Percentiles rank a stretch among this genome's conserved stretches.
Conservation (phyloP, 2,113 vertebrate species). For the Muntiacus muntjak region DNA sequence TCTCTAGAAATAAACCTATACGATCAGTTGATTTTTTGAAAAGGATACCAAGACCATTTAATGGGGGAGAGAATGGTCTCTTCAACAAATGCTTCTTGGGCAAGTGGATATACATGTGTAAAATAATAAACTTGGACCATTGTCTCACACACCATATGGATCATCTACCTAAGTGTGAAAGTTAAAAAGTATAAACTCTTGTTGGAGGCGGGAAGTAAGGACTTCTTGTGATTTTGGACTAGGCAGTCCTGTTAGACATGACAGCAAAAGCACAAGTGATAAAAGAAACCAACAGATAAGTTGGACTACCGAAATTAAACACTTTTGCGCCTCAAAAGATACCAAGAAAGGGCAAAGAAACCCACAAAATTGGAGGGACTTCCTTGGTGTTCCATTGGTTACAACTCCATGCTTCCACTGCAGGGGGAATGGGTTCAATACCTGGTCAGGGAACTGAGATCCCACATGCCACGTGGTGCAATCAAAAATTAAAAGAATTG, state of each 20-base stretch:
- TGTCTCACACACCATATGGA: neutral
- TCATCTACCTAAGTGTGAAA: neutral
- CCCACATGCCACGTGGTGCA: neutral
- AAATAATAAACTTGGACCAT: slow-evolving; percentile 5
- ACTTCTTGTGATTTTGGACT: neutral
- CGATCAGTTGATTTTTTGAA: neutral
- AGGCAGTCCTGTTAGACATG: neutral
- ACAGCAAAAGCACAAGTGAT: neutral
- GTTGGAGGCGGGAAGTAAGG: neutral
- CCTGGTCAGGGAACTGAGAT: neutral
- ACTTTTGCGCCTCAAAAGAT: neutral
- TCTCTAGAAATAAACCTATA: neutral
- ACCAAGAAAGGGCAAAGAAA: neutral
- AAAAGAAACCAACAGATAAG: neutral
- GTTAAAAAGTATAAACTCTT: neutral
- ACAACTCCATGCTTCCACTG: neutral
- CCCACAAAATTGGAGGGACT: neutral
- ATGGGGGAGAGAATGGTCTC: neutral
- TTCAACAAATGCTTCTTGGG: neutral
- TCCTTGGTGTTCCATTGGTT: neutral
- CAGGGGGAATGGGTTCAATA: neutral
- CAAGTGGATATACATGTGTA: neutral
- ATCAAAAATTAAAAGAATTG: neutral
- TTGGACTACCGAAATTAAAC: neutral
- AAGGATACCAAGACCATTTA: neutral